Conservation (phyloP, 2,888 invertebrate genomes). For the Macaria notata region DNA sequence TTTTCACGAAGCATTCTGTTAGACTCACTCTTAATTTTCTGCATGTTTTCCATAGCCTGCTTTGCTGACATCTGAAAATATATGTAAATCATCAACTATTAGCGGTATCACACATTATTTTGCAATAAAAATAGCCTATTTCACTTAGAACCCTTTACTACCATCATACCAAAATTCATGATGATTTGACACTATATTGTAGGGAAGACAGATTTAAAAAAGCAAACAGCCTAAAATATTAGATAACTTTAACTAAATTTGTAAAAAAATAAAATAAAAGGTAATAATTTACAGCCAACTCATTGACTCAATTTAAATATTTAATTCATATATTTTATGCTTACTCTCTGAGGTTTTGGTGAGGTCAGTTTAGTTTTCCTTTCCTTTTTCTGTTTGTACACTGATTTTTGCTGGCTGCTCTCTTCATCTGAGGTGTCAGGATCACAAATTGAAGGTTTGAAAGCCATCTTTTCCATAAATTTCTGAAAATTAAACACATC, state of each 20-base stretch:
- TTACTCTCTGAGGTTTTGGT: constrained; percentile 61
- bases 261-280: too few relatives aligned
- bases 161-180: too few relatives aligned
- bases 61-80: constrained; percentile 83
- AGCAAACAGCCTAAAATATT: too few relatives aligned
- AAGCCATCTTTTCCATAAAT: constrained; percentile 50
- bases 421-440: constrained; percentile 81
- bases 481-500: constrained; percentile 42
- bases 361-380: constrained; percentile 53
- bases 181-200: too few relatives aligned
- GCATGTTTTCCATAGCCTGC: constrained; percentile 86
- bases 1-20: constrained; percentile 91
- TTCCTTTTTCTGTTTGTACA: constrained; percentile 40
- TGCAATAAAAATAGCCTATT: too few relatives aligned
- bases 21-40: constrained; percentile 91
- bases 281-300: too few relatives aligned
- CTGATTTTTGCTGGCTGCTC: constrained; percentile 24
- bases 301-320: too few relatives aligned
- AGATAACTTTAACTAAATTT: too few relatives aligned
- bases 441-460: constrained; percentile 75
- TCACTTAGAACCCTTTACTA: too few relatives aligned
- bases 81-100: background rate
- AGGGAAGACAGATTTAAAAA: too few relatives aligned
- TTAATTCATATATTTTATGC: constrained; percentile 1
- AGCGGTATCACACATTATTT: too few relatives aligned